phyloP scores from a whole-genome alignment of 1,140 invertebrate species.

The Pseudomyrmex sp. region DNA sequence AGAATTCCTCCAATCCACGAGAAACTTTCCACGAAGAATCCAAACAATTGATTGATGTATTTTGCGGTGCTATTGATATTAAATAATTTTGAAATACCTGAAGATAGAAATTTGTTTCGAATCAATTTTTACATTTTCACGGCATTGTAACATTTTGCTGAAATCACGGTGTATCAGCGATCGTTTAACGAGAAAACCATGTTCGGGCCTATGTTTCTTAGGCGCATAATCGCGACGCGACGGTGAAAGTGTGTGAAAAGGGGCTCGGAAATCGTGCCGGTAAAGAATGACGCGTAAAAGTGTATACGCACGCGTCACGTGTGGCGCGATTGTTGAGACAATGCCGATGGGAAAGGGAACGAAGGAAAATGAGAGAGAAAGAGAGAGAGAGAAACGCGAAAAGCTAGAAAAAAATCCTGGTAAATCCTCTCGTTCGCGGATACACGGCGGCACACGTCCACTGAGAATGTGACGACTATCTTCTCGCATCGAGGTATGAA shows the following conservation, averaged over 20 bases:
- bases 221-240: conserved; percentile 47
- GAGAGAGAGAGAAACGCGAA: conserved; percentile 46
- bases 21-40: conserved; percentile 12
- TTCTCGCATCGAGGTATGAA: conserved; percentile 21
- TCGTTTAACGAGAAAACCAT: conserved; percentile 5
- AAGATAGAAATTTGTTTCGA: no score
- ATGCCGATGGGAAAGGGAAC: conserved; percentile 69
- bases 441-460: conserved; percentile 7
- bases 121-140: no score
- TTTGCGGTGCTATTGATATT: no score
- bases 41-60: no score
- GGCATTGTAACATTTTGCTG: background rate
- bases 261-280: conserved; percentile 62
- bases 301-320: conserved; percentile 46
- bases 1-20: background rate
- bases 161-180: background rate
- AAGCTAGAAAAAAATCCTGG: background rate
- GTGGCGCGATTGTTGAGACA: conserved; percentile 48
- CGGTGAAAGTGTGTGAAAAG: conserved; percentile 74
- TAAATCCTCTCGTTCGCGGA: conserved; percentile 26
- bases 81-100: no score
- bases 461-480: conserved; percentile 34
- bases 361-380: conserved; percentile 61
- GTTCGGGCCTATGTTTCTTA: conserved; percentile 50
- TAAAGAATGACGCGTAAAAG: conserved; percentile 66